These are phyloP conservation scores for Penaeus vannamei DNA, from an alignment of 1,140 invertebrate genomes.

Conservation along the genomic window DNA sequence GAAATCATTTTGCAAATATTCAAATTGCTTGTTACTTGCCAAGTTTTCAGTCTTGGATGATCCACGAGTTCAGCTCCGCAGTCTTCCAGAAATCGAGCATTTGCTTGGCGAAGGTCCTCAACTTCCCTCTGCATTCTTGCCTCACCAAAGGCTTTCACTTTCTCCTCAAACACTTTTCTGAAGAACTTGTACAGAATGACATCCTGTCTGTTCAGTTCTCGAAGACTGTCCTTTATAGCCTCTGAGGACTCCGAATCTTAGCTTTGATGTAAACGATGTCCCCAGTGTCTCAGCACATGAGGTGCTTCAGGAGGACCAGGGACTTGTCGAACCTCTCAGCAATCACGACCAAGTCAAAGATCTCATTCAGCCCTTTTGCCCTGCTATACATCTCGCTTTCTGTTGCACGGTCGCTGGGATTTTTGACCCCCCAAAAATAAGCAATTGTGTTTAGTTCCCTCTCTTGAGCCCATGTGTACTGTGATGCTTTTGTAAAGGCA, in stretches of 20 bases:
- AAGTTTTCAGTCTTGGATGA: too few species aligned
- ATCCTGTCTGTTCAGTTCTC: neutral
- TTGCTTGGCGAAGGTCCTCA: neutral
- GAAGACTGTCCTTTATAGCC: neutral
- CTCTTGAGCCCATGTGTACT: too few species aligned
- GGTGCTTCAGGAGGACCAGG: conserved; percentile 72
- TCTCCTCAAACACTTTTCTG: neutral
- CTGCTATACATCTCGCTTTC: too few species aligned
- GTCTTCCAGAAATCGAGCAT: neutral
- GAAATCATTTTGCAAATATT: too few species aligned
- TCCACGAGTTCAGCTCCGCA: neutral
- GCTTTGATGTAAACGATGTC: conserved; percentile 69
- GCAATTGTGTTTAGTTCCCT: too few species aligned
- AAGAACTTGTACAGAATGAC: conserved; percentile 28
- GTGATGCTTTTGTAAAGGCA: too few species aligned
- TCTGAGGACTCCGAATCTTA: neutral
- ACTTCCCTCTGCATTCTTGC: conserved; percentile 30
- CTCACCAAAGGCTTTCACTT: conserved; percentile 9
- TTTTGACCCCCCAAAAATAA: too few species aligned
- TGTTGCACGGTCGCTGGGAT: too few species aligned
- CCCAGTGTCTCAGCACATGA: conserved; percentile 73
- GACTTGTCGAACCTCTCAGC: conserved; percentile 75
- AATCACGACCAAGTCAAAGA: conserved; percentile 75
- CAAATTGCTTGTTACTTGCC: too few species aligned
- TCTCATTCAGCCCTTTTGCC: neutral